Base-by-base conservation (phyloP, 1,140 invertebrate species). In the Halesus radiatus region DNA sequence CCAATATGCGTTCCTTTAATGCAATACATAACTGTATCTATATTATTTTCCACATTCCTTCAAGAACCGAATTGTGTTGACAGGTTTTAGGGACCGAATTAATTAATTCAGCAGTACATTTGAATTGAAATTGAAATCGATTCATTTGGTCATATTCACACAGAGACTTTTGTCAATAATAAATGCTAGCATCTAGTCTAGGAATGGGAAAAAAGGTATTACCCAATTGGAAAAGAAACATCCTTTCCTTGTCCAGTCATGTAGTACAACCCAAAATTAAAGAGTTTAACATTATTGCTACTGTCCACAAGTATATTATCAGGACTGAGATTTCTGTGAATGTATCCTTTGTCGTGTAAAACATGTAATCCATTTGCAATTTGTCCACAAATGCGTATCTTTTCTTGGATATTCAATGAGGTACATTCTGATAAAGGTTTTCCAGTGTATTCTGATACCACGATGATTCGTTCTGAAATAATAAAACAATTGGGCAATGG, bases 201-300 rank as follows among this genome's bases (percentile, higher is more conserved):
- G 37, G 37, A 45, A 45, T 45, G 37, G 10, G 1, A 45, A 45
- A 45, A n/a, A n/a, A n/a, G n/a, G n/a, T n/a, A 52, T 52, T 81
- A 97, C 94, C 96, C 96, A 84, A 98, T 94, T 70, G 97, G 97
- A 92, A 99, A 99, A 15, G 95, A 93, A 7, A 99, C 96, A 87
- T 95, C 93, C 84, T 92, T 92, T 62, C 96, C 96, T 85, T 90
- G 89, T 85, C 94, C 93, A 22, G 97, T 98, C 94, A 98, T 98
- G 85, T 96, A 94, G 89, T 95, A 97, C 72, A 98, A 87, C 10
- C 97, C 98, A 91, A 96, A 98, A 88, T 98, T 97, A 84, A 96
- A 96, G 32, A 99, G 85, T 86, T 98, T 97, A 0, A 97, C 93
- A 85, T 93, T 90, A 50, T 92, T 92, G 84, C 92, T 88, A 53